Conservation (phyloP, 2,797 vertebrate species). For the Chrysocyon brachyurus region DNA sequence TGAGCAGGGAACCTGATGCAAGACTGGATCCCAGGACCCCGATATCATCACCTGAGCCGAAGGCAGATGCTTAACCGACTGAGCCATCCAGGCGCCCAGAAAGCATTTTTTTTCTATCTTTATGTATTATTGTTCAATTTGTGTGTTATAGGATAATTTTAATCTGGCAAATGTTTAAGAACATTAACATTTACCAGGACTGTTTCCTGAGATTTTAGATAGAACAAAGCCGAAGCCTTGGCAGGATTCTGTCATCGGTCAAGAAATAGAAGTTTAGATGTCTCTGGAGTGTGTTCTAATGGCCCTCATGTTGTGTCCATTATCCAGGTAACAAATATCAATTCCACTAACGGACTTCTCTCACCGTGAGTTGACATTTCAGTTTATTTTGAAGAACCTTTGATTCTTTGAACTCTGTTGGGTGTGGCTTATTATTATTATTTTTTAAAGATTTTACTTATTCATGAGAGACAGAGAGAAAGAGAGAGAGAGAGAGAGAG, state of each 20-base stretch:
- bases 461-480: no score
- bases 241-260: neutral
- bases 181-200: neutral
- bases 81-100: no score
- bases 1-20: no score
- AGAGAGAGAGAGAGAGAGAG: no score
- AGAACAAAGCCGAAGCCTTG: neutral
- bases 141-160: neutral
- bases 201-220: conserved; percentile 9
- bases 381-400: conserved; percentile 16
- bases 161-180: neutral
- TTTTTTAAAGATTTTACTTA: no score
- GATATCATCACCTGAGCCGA: no score
- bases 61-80: no score
- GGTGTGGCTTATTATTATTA: neutral
- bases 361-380: neutral
- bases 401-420: conserved; percentile 19
- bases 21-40: no score
- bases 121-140: neutral
- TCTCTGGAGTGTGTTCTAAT: conserved; percentile 32
- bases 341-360: neutral
- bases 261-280: neutral
- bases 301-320: neutral
- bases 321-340: neutral
- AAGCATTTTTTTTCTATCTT: neutral